Base-by-base conservation (phyloP, 2,113 vertebrate genomes). In the Fulmarus glacialis region DNA sequence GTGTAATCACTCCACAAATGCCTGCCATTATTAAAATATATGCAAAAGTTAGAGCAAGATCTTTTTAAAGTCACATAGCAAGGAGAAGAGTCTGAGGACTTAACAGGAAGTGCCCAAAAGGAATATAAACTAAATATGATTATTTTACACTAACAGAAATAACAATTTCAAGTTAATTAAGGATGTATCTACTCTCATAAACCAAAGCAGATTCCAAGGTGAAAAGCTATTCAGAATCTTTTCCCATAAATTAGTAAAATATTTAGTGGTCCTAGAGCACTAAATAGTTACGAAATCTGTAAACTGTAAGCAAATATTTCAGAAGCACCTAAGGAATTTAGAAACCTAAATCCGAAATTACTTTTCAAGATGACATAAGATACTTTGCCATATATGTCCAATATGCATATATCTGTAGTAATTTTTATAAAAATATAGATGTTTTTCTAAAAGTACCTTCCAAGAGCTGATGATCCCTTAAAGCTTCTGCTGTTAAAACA, bases 401-500 rank as follows among this genome's bases (percentile, higher is more conserved):
- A 63, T 6, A 70, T 1, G 3, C 0, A 0, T 34, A 67, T 2
- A 87, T 4, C 8, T 45, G 23, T 8, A 62, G 26, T 22, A 30
- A 82, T 52, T 53, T 72, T 63, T 81, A 50, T 40, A 20, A 60
- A 60, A 94, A 34, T 18, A 64, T 0, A 32, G 5, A 47, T 2
- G 1, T 43, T 89, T 82, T 87, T 50, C 32, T 80, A 30, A 12
- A 75, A 59, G 42, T 98, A 99, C 99, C 99, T 98, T 98, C 97
- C 62, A 99, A 98, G 87, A 99, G 96, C 4, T 42, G 82, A 36
- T 98, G 98, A 96, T 99, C 98, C 82, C 99, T 97, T 89, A 99
- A 98, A 32, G 99, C 99, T 97, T 99, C 99, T 23, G 99, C 99
- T 75, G 99, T 99, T 93, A 99, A 95, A 63, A 99, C 98, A n/a